Percentiles rank a stretch among this genome's conserved stretches.
These are phyloP conservation scores for Oryctolagus cuniculus DNA, from an alignment of 2,113 vertebrate genomes.

Conservation along the genomic window DNA sequence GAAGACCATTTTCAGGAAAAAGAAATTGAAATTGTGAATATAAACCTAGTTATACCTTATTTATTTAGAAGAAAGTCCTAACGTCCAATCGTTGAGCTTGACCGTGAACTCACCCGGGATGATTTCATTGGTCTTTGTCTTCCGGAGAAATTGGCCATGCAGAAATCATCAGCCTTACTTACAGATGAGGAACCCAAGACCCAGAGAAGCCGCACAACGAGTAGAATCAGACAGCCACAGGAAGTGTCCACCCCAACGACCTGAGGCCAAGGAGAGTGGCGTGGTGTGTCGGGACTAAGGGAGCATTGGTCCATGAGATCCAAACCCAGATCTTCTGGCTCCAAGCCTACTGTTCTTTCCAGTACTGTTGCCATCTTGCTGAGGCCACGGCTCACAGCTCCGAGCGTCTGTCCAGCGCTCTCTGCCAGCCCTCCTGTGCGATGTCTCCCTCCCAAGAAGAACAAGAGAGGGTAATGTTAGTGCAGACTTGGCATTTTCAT, in stretches of 20 bases:
- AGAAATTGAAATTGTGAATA: neutral
- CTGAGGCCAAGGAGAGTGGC: neutral
- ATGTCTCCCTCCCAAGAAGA: neutral
- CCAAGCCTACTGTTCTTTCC: neutral
- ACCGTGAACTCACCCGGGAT: neutral
- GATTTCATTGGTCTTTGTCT: neutral
- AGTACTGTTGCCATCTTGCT: neutral
- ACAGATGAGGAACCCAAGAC: constrained; percentile 17
- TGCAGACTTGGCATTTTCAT: neutral
- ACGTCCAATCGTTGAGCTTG: neutral
- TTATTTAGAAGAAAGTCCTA: constrained; percentile 12
- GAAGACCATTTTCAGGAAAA: neutral
- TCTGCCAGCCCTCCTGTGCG: neutral
- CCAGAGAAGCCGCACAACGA: neutral
- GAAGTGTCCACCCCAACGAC: neutral
- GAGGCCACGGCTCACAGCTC: neutral
- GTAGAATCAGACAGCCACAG: neutral
- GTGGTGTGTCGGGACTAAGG: neutral
- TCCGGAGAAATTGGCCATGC: neutral
- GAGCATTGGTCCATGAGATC: neutral
- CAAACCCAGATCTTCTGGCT: neutral
- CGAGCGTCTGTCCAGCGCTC: neutral
- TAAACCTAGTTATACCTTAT: constrained; percentile 6
- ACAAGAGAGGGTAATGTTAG: neutral
- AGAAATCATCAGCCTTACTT: neutral